Conservation (phyloP, 64 coral and sea anemone genomes). For the Actinia tenebrosa region DNA sequence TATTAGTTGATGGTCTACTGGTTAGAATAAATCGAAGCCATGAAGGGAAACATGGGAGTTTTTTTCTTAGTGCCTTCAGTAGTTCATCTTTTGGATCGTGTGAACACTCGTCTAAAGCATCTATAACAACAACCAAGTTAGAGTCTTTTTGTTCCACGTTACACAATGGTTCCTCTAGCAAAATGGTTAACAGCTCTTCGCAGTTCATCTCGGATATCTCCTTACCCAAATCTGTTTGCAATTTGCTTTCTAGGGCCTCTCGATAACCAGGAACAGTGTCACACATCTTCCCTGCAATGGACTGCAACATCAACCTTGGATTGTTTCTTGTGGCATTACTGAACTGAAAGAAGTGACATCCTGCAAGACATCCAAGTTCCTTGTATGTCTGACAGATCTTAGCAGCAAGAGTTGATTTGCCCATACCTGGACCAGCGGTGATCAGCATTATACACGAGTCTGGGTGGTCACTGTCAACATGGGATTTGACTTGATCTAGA, state of each 20-base stretch:
- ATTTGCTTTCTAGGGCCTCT: constrained; percentile 6
- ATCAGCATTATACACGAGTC: constrained; percentile 31
- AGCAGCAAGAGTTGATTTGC: constrained; percentile 62
- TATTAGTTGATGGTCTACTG: background rate
- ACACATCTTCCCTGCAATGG: constrained; percentile 23
- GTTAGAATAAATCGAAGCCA: background rate
- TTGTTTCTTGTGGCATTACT: constrained; percentile 36
- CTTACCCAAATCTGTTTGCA: constrained; percentile 18
- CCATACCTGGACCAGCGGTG: constrained; percentile 31
- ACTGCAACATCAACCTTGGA: constrained; percentile 52
- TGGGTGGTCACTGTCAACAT: background rate
- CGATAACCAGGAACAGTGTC: no score
- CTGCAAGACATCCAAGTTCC: constrained; percentile 35
- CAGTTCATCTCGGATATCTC: background rate
- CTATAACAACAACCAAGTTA: background rate
- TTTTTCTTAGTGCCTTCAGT: background rate
- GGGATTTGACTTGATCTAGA: background rate
- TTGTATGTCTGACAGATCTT: background rate
- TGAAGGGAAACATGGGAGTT: background rate
- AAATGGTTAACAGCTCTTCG: background rate
- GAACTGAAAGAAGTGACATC: constrained; percentile 25
- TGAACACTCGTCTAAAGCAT: background rate
- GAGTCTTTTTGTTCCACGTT: background rate
- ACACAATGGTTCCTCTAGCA: background rate
- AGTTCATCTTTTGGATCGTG: background rate